A percentile compares a stretch with the other conserved stretches of the same genome.
Evolutionary conservation across 1,140 invertebrate genomes (phyloP).

Genomic region (Ips typographus): DNA sequence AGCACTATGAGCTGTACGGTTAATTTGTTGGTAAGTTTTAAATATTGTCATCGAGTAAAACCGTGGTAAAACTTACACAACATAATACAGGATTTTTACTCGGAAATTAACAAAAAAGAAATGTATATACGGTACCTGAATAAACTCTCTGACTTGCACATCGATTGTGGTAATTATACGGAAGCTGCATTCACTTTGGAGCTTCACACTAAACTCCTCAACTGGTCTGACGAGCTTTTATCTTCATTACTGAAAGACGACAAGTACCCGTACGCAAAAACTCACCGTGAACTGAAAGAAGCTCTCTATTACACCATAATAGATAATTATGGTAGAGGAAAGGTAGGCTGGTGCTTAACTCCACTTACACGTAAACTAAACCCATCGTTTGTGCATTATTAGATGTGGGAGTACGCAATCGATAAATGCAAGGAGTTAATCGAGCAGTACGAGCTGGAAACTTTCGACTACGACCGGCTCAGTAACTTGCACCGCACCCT

Average conservation of each 20-base stretch:
- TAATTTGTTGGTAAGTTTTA: constrained; percentile 68
- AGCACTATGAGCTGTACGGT: constrained; percentile 90
- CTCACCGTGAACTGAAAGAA: constrained; percentile 88
- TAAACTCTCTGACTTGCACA: constrained; percentile 88
- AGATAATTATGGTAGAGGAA: constrained; percentile 83
- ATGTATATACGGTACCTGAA: constrained; percentile 97
- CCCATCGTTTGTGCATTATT: constrained; percentile 38
- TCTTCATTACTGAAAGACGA: constrained; percentile 64
- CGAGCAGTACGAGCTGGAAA: constrained; percentile 82
- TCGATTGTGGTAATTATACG: constrained; percentile 86
- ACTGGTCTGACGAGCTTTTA: constrained; percentile 78
- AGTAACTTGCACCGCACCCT: constrained; percentile 76
- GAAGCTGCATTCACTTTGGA: constrained; percentile 90
- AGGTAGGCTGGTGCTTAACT: constrained; percentile 54
- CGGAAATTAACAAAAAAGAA: constrained; percentile 87
- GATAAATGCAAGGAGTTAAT: constrained; percentile 85
- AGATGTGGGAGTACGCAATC: constrained; percentile 94
- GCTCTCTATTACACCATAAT: constrained; percentile 87
- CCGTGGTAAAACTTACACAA: constrained; percentile 9
- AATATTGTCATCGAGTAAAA: background rate
- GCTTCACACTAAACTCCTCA: constrained; percentile 80
- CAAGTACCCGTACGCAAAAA: constrained; percentile 60
- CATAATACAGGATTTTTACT: constrained; percentile 78
- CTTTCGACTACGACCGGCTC: constrained; percentile 81
- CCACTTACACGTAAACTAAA: background rate